Evolutionary conservation across 2,888 invertebrate species (phyloP).

Genomic region (Baronia brevicornis): DNA sequence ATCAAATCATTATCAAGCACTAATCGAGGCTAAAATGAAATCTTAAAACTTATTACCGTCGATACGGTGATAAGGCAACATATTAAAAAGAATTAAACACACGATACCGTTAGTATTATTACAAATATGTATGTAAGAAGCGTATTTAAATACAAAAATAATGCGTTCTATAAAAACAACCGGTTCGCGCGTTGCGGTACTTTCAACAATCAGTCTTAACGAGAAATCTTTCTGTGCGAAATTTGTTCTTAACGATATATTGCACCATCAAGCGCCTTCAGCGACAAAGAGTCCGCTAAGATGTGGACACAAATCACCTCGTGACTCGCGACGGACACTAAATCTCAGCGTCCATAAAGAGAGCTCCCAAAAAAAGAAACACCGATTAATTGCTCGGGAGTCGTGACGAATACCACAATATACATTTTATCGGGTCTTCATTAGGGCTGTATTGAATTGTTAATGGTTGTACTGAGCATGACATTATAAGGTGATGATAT

Average conservation of each 20-base stretch:
- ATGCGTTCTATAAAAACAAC: slow-evolving; percentile 22
- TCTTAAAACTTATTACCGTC: not conserved
- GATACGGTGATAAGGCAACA: slow-evolving; percentile 1
- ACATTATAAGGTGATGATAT: slow-evolving; percentile 62
- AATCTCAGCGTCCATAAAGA: slow-evolving; percentile 58
- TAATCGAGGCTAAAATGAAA: slow-evolving; percentile 1
- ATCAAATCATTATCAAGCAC: not conserved
- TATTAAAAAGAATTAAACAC: slow-evolving; percentile 5
- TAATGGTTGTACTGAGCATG: slow-evolving; percentile 58
- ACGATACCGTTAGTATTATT: slow-evolving; percentile 1
- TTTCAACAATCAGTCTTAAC: slow-evolving; percentile 47
- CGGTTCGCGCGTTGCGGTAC: slow-evolving; percentile 40
- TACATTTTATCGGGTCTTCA: slow-evolving; percentile 71
- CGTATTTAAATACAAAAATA: slow-evolving; percentile 17
- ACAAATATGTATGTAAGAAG: slow-evolving; percentile 3
- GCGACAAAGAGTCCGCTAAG: slow-evolving; percentile 57
- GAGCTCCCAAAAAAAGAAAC: slow-evolving; percentile 52
- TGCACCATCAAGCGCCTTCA: slow-evolving; percentile 49
- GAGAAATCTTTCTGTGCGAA: slow-evolving; percentile 51
- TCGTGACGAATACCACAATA: slow-evolving; percentile 63
- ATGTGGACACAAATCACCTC: slow-evolving; percentile 62
- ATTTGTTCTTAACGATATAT: slow-evolving; percentile 62
- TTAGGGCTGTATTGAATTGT: slow-evolving; percentile 68
- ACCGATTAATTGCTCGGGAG: slow-evolving; percentile 59
- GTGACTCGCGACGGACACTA: slow-evolving; percentile 47